Conservation (phyloP, 2,113 vertebrate genomes). For the Syrmaticus mikado region DNA sequence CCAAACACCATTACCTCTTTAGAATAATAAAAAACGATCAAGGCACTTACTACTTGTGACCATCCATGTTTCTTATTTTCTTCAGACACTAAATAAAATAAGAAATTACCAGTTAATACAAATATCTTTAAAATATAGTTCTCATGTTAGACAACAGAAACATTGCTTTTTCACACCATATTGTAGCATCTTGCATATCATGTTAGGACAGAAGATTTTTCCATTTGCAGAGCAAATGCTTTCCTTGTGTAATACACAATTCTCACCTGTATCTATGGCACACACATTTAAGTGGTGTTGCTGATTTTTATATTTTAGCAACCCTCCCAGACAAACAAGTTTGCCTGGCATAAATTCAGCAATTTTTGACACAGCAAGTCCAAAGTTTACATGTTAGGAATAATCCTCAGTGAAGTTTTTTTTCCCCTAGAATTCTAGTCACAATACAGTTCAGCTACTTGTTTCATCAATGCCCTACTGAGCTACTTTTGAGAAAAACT, state of each 20-base stretch:
- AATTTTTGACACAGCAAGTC: not conserved
- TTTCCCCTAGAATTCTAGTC: not conserved
- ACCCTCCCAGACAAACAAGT: not conserved
- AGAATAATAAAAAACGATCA: not conserved
- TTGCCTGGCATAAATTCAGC: not conserved
- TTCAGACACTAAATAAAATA: conserved; percentile 63
- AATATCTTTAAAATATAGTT: not conserved
- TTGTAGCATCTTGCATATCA: not conserved
- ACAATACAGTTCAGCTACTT: not conserved
- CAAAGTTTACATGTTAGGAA: not conserved
- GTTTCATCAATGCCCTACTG: not conserved
- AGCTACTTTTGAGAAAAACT: not conserved
- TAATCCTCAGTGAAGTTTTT: not conserved
- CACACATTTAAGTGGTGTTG: not conserved
- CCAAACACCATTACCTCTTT: not conserved
- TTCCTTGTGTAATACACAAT: not conserved
- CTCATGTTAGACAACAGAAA: not conserved
- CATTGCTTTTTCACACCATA: not conserved
- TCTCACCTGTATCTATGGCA: not conserved
- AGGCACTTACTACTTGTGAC: conserved; percentile 82
- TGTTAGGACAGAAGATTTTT: not conserved
- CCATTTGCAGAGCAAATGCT: not conserved
- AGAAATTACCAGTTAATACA: conserved; percentile 51
- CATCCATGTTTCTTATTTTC: conserved; percentile 76
- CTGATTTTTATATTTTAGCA: not conserved